These are phyloP conservation scores for Puffinus mauretanicus DNA, from an alignment of 2,113 vertebrate genomes.

Conservation along the genomic window DNA sequence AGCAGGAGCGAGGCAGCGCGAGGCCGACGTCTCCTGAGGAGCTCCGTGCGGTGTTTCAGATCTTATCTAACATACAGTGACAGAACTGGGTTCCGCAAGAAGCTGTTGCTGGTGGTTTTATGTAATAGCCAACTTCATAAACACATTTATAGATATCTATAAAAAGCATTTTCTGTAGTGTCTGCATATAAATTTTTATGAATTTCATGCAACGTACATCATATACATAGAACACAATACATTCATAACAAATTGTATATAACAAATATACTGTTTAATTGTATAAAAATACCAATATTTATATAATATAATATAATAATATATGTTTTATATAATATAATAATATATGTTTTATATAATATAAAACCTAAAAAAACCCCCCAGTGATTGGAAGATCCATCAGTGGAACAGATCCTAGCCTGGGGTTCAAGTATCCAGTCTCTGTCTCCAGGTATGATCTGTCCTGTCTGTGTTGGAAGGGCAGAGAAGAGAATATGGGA, in stretches of 20 bases:
- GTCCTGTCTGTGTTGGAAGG: background rate
- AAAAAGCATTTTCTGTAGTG: background rate
- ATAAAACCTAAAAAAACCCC: background rate
- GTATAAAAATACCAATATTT: background rate
- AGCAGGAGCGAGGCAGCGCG: background rate
- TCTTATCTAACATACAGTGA: conserved; percentile 39
- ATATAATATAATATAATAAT: background rate
- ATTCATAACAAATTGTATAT: background rate
- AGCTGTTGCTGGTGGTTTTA: conserved; percentile 41
- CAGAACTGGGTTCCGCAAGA: conserved; percentile 57
- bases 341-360: background rate
- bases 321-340: background rate
- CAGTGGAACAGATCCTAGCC: background rate
- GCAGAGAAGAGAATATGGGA: background rate
- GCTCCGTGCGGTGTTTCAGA: background rate
- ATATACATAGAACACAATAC: background rate
- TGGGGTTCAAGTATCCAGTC: background rate
- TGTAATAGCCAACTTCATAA: conserved; percentile 33
- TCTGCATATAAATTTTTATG: background rate
- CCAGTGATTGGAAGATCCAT: background rate
- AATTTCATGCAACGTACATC: background rate
- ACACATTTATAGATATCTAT: background rate
- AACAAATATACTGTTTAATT: background rate
- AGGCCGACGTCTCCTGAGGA: background rate
- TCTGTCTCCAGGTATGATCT: background rate